Evolutionary conservation across 2,797 vertebrate genomes (phyloP).

Genomic region (Erethizon dorsatum): DNA sequence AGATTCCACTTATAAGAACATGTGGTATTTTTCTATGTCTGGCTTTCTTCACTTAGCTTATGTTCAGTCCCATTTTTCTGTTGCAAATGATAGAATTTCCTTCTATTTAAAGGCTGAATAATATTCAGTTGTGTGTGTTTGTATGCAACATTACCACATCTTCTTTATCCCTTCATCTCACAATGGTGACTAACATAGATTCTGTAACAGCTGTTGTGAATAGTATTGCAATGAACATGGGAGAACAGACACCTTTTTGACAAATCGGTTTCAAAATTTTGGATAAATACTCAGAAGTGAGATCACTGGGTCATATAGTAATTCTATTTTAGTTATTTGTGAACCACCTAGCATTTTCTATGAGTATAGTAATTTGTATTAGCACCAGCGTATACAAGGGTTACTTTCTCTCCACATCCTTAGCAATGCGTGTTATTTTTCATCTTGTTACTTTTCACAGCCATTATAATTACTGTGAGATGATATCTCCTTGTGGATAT

Average conservation of each 20-base stretch:
- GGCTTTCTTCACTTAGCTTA: no score
- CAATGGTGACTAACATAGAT: background rate
- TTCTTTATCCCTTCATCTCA: background rate
- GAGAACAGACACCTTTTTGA: background rate
- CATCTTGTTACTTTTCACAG: background rate
- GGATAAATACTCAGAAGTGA: background rate
- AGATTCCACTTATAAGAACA: background rate
- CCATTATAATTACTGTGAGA: background rate
- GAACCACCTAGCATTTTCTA: background rate
- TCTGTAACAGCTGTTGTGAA: background rate
- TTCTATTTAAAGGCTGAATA: background rate
- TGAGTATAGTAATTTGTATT: background rate
- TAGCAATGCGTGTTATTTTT: background rate
- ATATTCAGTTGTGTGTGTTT: background rate
- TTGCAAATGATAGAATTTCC: background rate
- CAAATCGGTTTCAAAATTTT: background rate
- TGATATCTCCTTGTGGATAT: background rate
- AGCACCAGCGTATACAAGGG: background rate
- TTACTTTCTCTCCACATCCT: background rate
- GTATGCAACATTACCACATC: background rate
- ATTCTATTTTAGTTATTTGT: background rate
- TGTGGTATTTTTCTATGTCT: background rate
- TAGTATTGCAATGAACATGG: background rate
- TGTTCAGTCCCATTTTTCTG: background rate
- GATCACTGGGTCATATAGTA: background rate